These are phyloP conservation scores for Eulemur albifrons DNA, from an alignment of 2,797 vertebrate genomes.

Conservation along the genomic window DNA sequence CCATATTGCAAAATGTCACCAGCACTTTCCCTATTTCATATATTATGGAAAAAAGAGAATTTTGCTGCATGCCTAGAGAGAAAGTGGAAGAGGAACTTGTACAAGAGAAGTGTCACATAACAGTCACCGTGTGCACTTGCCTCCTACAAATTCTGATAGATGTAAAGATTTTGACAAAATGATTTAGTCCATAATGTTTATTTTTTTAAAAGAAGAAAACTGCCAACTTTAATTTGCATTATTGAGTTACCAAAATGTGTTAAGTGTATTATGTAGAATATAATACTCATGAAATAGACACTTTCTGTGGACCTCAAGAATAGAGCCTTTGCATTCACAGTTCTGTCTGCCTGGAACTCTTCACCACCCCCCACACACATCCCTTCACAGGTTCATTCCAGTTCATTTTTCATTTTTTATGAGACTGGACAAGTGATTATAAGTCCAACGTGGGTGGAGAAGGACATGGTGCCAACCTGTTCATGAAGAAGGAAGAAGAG, in stretches of 20 bases:
- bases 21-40: slow-evolving; percentile 47
- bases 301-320: neutral
- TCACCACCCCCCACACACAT: neutral
- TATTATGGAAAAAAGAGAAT: slow-evolving; percentile 26
- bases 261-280: neutral
- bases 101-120: neutral
- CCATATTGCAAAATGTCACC: slow-evolving; percentile 72
- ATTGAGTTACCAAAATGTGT: neutral
- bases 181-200: neutral
- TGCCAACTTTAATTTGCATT: neutral
- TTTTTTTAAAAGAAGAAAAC: neutral
- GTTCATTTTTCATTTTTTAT: neutral
- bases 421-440: neutral
- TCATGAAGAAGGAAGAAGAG: neutral
- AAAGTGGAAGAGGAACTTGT: neutral
- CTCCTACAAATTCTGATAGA: slow-evolving; percentile 17
- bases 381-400: neutral
- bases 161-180: slow-evolving; percentile 36
- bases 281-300: neutral
- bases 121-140: neutral
- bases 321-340: neutral
- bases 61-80: slow-evolving; percentile 9
- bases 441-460: neutral
- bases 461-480: neutral
- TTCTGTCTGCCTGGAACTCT: neutral